These are phyloP conservation scores for Rhopilema esculentum DNA, from an alignment of 30 jellyfish, hydroid and myxozoan species.

Conservation along the genomic window DNA sequence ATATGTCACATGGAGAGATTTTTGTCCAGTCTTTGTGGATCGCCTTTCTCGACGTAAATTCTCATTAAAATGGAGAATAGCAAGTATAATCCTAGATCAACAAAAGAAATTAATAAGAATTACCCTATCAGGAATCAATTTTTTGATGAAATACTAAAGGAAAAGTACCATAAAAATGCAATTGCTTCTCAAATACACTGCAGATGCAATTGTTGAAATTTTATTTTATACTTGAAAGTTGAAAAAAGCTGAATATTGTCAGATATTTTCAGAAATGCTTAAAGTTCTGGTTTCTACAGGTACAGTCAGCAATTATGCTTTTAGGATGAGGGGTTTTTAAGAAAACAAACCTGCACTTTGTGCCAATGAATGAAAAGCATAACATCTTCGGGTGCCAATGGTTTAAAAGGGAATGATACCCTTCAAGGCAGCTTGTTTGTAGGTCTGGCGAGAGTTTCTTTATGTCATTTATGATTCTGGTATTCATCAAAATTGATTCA, in stretches of 20 bases:
- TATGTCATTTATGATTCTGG: conserved; percentile 18
- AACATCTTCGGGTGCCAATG: not conserved
- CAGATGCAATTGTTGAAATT: not conserved
- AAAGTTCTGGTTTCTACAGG: not conserved
- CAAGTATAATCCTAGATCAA: conserved; percentile 27
- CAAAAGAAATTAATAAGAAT: not conserved
- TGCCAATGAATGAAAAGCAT: conserved; percentile 23
- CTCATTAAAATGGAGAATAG: conserved; percentile 44
- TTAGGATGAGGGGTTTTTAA: not conserved
- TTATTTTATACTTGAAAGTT: not conserved
- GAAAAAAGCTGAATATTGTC: not conserved
- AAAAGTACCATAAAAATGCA: not conserved
- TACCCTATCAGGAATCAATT: not conserved
- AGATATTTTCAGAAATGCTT: not conserved
- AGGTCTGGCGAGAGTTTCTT: conserved; percentile 20
- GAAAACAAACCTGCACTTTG: conserved; percentile 23
- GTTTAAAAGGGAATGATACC: conserved; percentile 36
- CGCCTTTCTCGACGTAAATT: conserved; percentile 24
- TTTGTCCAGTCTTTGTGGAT: conserved; percentile 16
- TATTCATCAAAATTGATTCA: not conserved
- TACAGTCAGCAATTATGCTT: not conserved
- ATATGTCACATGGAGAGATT: conserved; percentile 24
- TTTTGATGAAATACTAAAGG: not conserved
- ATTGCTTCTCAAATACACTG: not conserved
- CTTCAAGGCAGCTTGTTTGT: conserved; percentile 48